A percentile compares a stretch with the other conserved stretches of the same genome.
Evolutionary conservation across 2,888 invertebrate species (phyloP).

Genomic region (Halocaridina rubra): DNA sequence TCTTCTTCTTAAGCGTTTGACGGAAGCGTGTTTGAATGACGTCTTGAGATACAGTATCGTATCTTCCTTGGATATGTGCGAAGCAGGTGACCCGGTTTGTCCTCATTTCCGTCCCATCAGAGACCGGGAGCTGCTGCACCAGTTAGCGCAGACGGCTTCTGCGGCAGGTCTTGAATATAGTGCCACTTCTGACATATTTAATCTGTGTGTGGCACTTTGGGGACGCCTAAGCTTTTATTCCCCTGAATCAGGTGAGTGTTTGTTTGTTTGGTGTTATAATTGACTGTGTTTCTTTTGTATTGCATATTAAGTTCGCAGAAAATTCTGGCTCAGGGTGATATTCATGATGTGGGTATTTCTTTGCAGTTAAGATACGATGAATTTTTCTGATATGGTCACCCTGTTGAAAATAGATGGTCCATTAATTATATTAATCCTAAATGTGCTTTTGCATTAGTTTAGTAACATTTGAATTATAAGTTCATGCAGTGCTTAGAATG

Average conservation of each 20-base stretch:
- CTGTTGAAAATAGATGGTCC: no score
- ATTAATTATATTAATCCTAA: no score
- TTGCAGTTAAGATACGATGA: no score
- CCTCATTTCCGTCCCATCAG: slow-evolving; percentile 28
- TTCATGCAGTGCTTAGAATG: no score
- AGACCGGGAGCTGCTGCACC: slow-evolving; percentile 40
- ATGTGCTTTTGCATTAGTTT: no score
- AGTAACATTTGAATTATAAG: no score
- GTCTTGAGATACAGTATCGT: slow-evolving; percentile 10
- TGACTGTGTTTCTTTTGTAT: no score
- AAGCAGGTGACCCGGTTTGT: neutral
- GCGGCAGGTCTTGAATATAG: neutral
- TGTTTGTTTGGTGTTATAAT: no score
- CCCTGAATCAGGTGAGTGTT: slow-evolving; percentile 73
- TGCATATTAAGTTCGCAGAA: no score
- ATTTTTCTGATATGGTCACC: no score
- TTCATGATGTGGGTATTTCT: no score
- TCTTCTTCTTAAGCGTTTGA: neutral
- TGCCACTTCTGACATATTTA: slow-evolving; percentile 28
- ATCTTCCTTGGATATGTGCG: neutral
- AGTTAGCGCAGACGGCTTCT: slow-evolving; percentile 35
- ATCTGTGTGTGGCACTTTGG: slow-evolving; percentile 79
- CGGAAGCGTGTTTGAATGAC: slow-evolving; percentile 8
- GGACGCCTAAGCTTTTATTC: slow-evolving; percentile 73
- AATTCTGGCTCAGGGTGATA: no score